Conservation (phyloP, 2,113 vertebrate genomes). For the Tetraodon nigroviridis region DNA sequence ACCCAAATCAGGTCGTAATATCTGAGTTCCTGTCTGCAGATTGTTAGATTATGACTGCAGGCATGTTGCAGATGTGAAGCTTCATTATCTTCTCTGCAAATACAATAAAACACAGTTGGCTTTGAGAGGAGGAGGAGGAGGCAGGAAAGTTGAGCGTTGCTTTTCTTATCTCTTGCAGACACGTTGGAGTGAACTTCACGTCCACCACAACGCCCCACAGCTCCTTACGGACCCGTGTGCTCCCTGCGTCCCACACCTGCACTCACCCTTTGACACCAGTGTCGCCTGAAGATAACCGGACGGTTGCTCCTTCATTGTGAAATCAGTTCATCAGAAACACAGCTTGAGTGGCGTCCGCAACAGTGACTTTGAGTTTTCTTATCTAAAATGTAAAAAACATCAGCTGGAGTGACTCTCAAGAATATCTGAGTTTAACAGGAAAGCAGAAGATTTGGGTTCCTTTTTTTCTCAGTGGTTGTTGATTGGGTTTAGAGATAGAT, state of each 20-base stretch:
- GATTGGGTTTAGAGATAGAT: slow-evolving; percentile 20
- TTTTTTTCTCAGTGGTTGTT: slow-evolving; percentile 32
- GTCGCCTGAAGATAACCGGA: slow-evolving; percentile 32
- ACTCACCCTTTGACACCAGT: slow-evolving; percentile 20
- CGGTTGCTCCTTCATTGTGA: slow-evolving; percentile 51
- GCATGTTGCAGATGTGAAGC: slow-evolving; percentile 28
- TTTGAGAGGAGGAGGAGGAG: neutral
- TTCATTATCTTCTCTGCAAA: too few relatives aligned
- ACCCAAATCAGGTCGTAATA: too few relatives aligned
- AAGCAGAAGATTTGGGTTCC: slow-evolving; percentile 66
- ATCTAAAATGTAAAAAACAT: slow-evolving; percentile 47
- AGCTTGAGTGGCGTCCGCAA: slow-evolving; percentile 37
- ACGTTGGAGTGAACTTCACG: slow-evolving; percentile 44
- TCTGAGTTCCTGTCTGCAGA: too few relatives aligned
- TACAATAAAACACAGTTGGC: too few relatives aligned
- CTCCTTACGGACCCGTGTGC: neutral
- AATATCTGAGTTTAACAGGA: slow-evolving; percentile 40
- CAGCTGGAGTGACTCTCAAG: slow-evolving; percentile 54
- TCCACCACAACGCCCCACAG: slow-evolving; percentile 1
- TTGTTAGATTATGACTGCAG: neutral
- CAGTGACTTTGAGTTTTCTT: slow-evolving; percentile 64
- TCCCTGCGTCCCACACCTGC: neutral
- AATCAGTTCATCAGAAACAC: slow-evolving; percentile 70
- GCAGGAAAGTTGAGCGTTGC: slow-evolving; percentile 28
- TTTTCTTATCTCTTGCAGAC: neutral